These are phyloP conservation scores for Nycticebus coucang DNA, from an alignment of 2,113 vertebrate genomes.

Conservation along the genomic window DNA sequence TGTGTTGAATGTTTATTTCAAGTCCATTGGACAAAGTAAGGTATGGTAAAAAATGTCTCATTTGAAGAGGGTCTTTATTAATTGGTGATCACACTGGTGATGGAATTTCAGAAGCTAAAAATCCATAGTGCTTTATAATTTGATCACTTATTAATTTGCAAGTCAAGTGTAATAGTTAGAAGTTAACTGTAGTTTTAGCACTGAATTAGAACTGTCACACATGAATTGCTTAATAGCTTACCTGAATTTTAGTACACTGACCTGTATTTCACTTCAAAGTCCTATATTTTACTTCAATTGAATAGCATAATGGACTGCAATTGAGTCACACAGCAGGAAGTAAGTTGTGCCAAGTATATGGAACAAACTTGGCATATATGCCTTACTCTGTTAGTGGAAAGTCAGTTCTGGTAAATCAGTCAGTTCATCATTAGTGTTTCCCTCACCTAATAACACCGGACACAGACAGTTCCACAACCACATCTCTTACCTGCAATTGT, in stretches of 20 bases:
- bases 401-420: conserved; percentile 57
- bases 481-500: background rate
- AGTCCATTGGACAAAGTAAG: background rate
- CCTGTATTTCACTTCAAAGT: conserved; percentile 35
- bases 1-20: background rate
- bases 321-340: conserved; percentile 58
- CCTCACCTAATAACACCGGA: background rate
- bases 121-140: background rate
- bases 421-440: background rate
- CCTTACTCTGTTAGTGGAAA: conserved; percentile 36
- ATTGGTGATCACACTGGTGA: background rate
- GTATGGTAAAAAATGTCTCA: background rate
- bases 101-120: conserved; percentile 29
- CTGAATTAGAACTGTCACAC: conserved; percentile 17
- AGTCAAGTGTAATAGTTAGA: background rate
- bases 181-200: background rate
- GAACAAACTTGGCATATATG: background rate
- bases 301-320: conserved; percentile 20
- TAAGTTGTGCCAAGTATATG: conserved; percentile 11
- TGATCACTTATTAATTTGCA: conserved; percentile 40
- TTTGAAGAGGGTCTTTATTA: background rate
- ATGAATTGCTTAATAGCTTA: conserved; percentile 26
- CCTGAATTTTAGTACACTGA: conserved; percentile 38
- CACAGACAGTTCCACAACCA: background rate
- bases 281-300: conserved; percentile 46